phyloP scores from a whole-genome alignment of 2,113 vertebrate species.

The Columba janthina region DNA sequence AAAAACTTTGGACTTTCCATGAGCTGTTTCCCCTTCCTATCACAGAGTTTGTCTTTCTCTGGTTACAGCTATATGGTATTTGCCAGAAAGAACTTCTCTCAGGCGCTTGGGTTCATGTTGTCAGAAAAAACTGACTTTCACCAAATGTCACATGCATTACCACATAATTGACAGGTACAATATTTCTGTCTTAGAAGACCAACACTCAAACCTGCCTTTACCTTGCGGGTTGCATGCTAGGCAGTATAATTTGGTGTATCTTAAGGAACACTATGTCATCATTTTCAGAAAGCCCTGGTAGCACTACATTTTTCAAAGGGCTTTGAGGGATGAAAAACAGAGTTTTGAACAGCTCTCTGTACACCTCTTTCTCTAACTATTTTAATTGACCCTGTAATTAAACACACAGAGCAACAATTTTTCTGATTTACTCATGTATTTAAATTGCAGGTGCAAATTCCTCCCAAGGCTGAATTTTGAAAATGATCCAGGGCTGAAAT shows the following conservation, averaged over 20 bases:
- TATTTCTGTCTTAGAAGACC: background rate
- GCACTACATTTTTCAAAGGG: background rate
- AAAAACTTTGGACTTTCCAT: background rate
- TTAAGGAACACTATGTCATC: background rate
- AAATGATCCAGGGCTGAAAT: background rate
- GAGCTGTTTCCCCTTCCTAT: background rate
- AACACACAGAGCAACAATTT: background rate
- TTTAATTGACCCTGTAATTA: constrained; percentile 27
- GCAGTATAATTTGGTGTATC: background rate
- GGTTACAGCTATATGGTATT: background rate
- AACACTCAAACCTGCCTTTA: background rate
- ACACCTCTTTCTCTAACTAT: constrained; percentile 3
- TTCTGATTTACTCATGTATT: constrained; percentile 10
- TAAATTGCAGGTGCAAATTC: constrained; percentile 9
- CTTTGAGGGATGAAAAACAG: background rate
- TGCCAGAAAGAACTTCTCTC: background rate
- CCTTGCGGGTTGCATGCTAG: background rate
- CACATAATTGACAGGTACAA: background rate
- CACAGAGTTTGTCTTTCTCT: background rate
- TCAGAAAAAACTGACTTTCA: background rate
- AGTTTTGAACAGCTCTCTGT: background rate
- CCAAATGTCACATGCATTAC: background rate
- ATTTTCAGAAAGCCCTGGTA: background rate
- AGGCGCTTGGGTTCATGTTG: background rate
- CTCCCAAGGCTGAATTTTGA: background rate